Evolutionary conservation across 2,113 vertebrate genomes (phyloP).

Genomic region (Geococcyx californianus): DNA sequence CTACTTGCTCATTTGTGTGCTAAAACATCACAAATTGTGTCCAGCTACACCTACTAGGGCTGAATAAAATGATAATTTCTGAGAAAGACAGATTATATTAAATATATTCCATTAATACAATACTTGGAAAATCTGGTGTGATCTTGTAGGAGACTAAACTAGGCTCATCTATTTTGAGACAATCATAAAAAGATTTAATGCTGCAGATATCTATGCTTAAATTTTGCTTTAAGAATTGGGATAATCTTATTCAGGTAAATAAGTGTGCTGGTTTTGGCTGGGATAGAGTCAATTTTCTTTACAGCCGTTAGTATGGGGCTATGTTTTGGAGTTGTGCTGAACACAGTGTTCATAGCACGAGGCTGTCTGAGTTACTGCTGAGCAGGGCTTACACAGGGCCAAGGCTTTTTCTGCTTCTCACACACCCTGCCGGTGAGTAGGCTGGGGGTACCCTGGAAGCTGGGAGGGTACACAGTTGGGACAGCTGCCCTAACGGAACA

Average conservation of each 20-base stretch:
- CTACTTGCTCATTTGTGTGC: background rate
- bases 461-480: too few species aligned
- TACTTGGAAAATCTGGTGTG: background rate
- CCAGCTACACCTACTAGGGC: background rate
- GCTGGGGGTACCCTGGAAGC: too few species aligned
- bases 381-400: too few species aligned
- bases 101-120: background rate
- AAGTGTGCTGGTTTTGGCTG: too few species aligned
- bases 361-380: too few species aligned
- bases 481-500: too few species aligned
- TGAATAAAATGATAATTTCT: background rate
- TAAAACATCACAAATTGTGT: background rate
- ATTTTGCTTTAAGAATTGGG: background rate
- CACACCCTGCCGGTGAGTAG: too few species aligned
- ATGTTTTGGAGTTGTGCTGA: too few species aligned
- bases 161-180: background rate
- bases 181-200: background rate
- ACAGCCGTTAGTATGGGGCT: too few species aligned
- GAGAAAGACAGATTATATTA: background rate
- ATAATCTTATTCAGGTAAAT: background rate
- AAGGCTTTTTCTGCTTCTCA: too few species aligned
- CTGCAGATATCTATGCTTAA: background rate
- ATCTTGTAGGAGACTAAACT: background rate
- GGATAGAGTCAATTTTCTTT: too few species aligned
- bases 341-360: too few species aligned